A percentile compares a stretch with the other conserved stretches of the same genome.
Evolutionary conservation across 2,888 invertebrate genomes (phyloP).

Genomic region (Patella pellucida): DNA sequence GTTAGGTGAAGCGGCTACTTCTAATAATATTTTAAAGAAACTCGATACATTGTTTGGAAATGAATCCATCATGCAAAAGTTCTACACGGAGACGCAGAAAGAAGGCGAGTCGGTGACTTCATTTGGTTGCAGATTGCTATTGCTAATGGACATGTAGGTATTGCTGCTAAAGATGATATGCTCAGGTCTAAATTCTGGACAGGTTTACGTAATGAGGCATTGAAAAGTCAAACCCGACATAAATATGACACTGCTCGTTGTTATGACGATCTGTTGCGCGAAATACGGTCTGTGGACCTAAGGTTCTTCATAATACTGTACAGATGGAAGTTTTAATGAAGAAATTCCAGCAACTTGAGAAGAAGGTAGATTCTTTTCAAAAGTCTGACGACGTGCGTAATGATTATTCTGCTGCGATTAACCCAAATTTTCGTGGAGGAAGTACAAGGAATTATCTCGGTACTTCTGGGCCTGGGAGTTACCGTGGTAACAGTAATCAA

Average conservation of each 20-base stretch:
- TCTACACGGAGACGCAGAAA: constrained; percentile 7
- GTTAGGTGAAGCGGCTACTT: not conserved
- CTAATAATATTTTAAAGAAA: not conserved
- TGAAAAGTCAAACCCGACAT: constrained; percentile 27
- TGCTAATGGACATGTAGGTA: constrained; percentile 11
- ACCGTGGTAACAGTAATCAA: no score
- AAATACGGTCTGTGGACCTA: no score
- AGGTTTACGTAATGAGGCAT: constrained; percentile 17
- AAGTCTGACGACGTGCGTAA: no score
- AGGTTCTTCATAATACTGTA: no score
- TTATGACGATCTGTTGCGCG: constrained; percentile 23
- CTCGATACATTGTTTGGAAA: not conserved
- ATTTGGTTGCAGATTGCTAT: constrained; percentile 26
- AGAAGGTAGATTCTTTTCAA: no score
- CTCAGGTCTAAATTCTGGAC: constrained; percentile 32
- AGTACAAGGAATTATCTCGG: no score
- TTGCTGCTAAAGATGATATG: constrained; percentile 26
- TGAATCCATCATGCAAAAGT: not conserved
- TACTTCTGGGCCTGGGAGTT: no score
- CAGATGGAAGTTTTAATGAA: no score
- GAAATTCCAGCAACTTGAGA: no score
- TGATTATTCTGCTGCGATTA: no score
- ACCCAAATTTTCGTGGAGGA: no score
- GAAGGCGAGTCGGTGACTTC: constrained; percentile 25
- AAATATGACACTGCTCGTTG: constrained; percentile 28